These are phyloP conservation scores for Littorina saxatilis DNA, from an alignment of 1,140 invertebrate genomes.

Conservation along the genomic window DNA sequence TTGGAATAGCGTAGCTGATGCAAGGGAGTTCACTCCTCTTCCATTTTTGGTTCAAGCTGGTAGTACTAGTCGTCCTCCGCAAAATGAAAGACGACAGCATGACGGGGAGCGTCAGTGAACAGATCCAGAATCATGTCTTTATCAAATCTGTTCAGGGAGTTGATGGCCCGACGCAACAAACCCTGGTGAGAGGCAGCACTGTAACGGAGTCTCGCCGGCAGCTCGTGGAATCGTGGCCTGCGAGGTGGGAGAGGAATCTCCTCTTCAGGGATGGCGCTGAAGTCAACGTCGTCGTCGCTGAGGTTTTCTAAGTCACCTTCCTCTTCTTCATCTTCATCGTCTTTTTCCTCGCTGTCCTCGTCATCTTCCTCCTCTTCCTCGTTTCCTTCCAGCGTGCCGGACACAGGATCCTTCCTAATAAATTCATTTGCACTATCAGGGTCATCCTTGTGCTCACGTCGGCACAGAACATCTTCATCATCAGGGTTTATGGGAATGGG, in stretches of 20 bases:
- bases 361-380: not conserved
- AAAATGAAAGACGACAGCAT: slow-evolving; percentile 18
- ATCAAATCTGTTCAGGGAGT: not conserved
- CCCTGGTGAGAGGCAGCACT: slow-evolving; percentile 1
- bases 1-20: too few species aligned
- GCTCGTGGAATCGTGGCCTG: too few species aligned
- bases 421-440: not conserved
- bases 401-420: not conserved
- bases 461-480: not conserved
- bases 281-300: not conserved
- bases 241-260: too few species aligned
- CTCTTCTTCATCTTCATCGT: not conserved
- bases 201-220: not conserved
- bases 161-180: not conserved
- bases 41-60: not conserved
- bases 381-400: not conserved
- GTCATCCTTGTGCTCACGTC: not conserved
- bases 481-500: not conserved
- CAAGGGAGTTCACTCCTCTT: too few species aligned
- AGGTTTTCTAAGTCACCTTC: too few species aligned
- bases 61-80: slow-evolving; percentile 20
- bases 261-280: too few species aligned
- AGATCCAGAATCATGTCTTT: slow-evolving; percentile 23
- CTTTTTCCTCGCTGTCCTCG: not conserved
- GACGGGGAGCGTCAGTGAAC: slow-evolving; percentile 9